Percentiles rank a stretch among this genome's conserved stretches.
Conservation (phyloP, 2,113 vertebrate genomes). For the Antigone vipio region DNA sequence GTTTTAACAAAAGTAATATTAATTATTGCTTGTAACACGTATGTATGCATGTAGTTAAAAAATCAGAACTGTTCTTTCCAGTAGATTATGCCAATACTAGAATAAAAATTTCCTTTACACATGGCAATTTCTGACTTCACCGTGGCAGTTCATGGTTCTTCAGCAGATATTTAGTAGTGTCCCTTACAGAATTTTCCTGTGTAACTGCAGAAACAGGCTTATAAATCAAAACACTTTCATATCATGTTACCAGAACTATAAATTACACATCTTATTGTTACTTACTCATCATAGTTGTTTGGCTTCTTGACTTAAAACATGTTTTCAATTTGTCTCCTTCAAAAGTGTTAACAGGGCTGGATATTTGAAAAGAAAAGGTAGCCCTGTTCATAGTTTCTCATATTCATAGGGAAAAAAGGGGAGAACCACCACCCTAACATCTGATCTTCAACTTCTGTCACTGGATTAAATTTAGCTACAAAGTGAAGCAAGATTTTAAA, state of each 20-base stretch:
- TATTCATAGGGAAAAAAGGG: neutral
- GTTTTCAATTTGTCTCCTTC: neutral
- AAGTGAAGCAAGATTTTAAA: neutral
- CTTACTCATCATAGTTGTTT: neutral
- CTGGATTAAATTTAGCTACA: neutral
- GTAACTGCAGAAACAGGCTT: neutral
- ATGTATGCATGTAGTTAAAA: neutral
- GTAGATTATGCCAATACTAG: neutral
- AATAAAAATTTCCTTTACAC: neutral
- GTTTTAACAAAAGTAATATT: constrained; percentile 1
- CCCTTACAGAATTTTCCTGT: neutral
- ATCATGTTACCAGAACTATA: neutral
- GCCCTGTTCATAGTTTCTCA: neutral
- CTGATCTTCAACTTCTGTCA: neutral
- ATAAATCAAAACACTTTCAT: neutral
- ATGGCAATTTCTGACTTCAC: neutral
- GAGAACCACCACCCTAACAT: neutral
- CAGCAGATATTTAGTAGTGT: neutral
- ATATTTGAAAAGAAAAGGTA: neutral
- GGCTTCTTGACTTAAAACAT: neutral
- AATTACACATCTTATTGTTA: neutral
- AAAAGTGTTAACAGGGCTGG: neutral
- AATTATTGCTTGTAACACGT: neutral
- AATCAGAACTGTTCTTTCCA: neutral
- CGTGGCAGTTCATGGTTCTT: neutral